phyloP scores from a whole-genome alignment of 1,140 invertebrate genomes.

The Drosophila saltans region DNA sequence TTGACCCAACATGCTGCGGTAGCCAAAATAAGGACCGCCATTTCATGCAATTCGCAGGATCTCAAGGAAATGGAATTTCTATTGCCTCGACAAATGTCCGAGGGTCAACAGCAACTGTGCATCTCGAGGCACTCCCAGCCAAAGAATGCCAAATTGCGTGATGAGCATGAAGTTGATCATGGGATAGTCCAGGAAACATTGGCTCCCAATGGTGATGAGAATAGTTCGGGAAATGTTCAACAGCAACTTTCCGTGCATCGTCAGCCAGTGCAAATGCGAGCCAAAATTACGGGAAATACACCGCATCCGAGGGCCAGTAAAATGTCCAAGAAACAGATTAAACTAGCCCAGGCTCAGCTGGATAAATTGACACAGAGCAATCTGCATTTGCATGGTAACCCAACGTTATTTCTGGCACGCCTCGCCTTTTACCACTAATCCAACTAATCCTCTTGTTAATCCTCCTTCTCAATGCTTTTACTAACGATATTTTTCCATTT shows the following conservation, averaged over 20 bases:
- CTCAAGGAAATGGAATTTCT: conserved; percentile 84
- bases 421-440: conserved; percentile 8
- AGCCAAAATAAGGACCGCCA: conserved; percentile 75
- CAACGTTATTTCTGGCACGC: conserved; percentile 6
- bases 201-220: conserved; percentile 49
- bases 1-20: conserved; percentile 69
- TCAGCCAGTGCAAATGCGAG: conserved; percentile 57
- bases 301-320: conserved; percentile 83
- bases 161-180: conserved; percentile 48
- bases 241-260: conserved; percentile 69
- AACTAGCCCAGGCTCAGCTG: conserved; percentile 86
- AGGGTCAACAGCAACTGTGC: conserved; percentile 46
- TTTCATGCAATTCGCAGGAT: conserved; percentile 68
- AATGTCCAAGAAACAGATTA: conserved; percentile 86
- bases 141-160: conserved; percentile 63
- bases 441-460: conserved; percentile 5
- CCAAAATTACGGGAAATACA: conserved; percentile 78
- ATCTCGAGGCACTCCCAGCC: conserved; percentile 73
- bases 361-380: conserved; percentile 92
- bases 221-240: conserved; percentile 39
- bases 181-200: conserved; percentile 25
- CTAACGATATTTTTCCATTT: conserved; percentile 48
- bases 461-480: not conserved
- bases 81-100: conserved; percentile 58
- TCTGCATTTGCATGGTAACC: conserved; percentile 94